Percentiles rank a stretch among this genome's conserved stretches.
These are phyloP conservation scores for Tipula unca DNA, from an alignment of 2,888 invertebrate species.

Conservation along the genomic window DNA sequence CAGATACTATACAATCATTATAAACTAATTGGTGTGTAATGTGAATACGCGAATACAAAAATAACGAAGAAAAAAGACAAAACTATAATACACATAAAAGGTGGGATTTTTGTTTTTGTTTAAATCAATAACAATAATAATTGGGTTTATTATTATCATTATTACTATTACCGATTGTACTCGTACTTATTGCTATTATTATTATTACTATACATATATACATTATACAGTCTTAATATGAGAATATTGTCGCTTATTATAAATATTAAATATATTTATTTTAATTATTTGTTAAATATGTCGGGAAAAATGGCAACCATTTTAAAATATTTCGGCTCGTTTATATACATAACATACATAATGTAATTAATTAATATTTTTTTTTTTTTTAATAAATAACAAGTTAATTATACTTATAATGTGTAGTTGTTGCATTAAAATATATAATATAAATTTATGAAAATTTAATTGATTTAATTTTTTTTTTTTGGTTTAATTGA, in stretches of 20 bases:
- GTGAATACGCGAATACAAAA: not conserved
- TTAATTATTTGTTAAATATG: not conserved
- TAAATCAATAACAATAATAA: not conserved
- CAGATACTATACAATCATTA: not conserved
- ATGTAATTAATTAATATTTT: not conserved
- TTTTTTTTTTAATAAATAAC: not conserved
- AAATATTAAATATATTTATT: not conserved
- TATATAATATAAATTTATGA: not conserved
- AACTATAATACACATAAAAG: not conserved
- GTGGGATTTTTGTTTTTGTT: not conserved
- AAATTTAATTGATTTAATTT: not conserved
- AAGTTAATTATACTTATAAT: not conserved
- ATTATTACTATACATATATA: not conserved
- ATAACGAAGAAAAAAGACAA: not conserved
- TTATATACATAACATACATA: not conserved
- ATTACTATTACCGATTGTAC: not conserved
- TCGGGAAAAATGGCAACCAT: not conserved
- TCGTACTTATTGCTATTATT: not conserved
- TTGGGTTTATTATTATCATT: not conserved
- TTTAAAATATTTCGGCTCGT: not conserved
- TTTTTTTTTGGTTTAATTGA: not conserved
- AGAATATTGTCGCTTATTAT: not conserved
- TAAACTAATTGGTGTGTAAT: constrained; percentile 8
- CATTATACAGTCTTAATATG: not conserved
- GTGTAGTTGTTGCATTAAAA: not conserved